phyloP scores from a whole-genome alignment of 2,113 vertebrate genomes.

The Gymnogyps californianus region DNA sequence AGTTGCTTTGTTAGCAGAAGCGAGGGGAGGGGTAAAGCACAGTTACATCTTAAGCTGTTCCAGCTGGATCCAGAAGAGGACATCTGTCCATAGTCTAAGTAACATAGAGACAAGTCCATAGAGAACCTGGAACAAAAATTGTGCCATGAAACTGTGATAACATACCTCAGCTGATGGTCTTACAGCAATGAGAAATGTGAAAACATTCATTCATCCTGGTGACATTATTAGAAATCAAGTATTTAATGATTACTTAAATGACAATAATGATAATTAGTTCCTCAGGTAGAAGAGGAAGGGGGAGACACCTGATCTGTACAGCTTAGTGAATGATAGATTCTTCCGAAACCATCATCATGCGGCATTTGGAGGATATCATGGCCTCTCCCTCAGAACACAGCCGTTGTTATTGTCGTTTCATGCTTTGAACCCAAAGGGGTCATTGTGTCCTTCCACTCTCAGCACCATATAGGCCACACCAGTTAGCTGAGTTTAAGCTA shows the following conservation, averaged over 20 bases:
- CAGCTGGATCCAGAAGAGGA: neutral
- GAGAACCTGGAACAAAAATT: neutral
- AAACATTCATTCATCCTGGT: neutral
- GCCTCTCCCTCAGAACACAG: neutral
- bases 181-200: neutral
- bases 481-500: neutral
- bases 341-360: neutral
- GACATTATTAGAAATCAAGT: neutral
- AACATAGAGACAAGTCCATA: neutral
- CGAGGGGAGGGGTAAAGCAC: neutral
- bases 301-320: neutral
- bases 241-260: neutral
- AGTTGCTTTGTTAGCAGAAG: slow-evolving; percentile 14
- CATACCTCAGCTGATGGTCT: neutral
- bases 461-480: neutral
- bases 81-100: neutral
- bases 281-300: neutral
- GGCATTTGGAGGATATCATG: neutral
- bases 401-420: neutral
- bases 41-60: neutral
- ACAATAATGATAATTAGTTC: neutral
- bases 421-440: neutral
- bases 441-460: neutral
- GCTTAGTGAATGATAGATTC: neutral
- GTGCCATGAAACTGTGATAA: neutral